Conservation (phyloP, 2,113 vertebrate species). For the Coracopsis vasa region DNA sequence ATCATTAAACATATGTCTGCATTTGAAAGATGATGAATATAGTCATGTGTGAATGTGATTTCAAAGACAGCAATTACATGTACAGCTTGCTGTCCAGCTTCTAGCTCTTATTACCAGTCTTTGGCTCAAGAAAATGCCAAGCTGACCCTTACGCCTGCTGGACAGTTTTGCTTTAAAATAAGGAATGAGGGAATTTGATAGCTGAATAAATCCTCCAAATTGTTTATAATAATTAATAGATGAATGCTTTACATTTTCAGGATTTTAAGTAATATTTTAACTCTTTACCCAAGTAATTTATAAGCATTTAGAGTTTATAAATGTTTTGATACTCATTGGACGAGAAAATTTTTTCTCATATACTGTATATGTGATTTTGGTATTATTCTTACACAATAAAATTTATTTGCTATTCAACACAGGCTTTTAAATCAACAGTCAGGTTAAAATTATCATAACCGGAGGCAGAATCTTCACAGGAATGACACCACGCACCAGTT, state of each 20-base stretch:
- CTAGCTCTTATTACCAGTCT: background rate
- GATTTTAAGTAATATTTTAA: background rate
- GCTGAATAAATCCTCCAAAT: background rate
- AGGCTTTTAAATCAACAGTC: background rate
- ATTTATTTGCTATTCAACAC: background rate
- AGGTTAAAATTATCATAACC: background rate
- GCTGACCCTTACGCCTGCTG: background rate
- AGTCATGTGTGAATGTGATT: background rate
- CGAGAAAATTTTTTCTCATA: background rate
- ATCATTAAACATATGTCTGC: background rate
- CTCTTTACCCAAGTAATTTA: background rate
- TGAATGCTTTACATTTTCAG: background rate
- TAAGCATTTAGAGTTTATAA: background rate
- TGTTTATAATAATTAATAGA: background rate
- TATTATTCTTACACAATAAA: background rate
- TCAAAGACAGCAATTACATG: background rate
- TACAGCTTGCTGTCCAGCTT: background rate
- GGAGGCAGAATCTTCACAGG: background rate
- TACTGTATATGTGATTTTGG: background rate
- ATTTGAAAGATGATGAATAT: background rate
- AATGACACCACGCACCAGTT: background rate
- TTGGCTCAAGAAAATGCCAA: background rate
- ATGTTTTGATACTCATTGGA: background rate
- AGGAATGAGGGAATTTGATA: constrained; percentile 20
- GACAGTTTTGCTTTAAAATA: background rate